Conservation (phyloP, 35 echinoderm and acorn worm genomes). For the Amphiura filiformis region DNA sequence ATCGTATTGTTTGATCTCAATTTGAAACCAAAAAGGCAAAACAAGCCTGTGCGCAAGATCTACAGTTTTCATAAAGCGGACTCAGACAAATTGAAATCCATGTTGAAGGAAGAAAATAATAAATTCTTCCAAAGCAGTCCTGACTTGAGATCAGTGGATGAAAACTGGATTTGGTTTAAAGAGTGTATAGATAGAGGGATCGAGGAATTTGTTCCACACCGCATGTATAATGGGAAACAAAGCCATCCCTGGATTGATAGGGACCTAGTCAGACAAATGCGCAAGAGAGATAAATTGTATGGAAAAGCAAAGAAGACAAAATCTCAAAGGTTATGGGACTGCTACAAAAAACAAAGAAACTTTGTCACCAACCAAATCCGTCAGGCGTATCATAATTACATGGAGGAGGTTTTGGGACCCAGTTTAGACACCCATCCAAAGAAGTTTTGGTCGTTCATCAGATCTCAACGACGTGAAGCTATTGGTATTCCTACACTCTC, state of each 20-base stretch:
- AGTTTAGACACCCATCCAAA: conserved; percentile 7
- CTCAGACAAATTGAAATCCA: neutral
- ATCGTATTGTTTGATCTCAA: neutral
- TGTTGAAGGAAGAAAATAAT: neutral
- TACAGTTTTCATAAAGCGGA: conserved; percentile 19
- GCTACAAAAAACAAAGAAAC: conserved; percentile 32
- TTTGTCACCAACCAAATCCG: neutral
- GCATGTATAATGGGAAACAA: conserved; percentile 10
- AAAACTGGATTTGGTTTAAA: neutral
- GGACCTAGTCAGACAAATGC: neutral
- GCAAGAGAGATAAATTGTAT: conserved; percentile 9
- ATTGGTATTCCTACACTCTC: conserved; percentile 10
- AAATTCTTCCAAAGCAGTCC: neutral
- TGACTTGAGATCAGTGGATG: neutral
- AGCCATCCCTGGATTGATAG: neutral
- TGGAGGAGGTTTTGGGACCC: conserved; percentile 18
- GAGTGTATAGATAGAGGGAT: neutral
- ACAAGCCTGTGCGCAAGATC: neutral
- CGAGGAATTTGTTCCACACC: conserved; percentile 3
- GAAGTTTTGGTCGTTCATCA: conserved; percentile 18
- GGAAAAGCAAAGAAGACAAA: neutral
- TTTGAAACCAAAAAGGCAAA: neutral
- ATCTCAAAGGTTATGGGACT: conserved; percentile 14
- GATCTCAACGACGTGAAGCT: conserved; percentile 11
- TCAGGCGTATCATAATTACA: neutral